phyloP scores from a whole-genome alignment of 2,797 vertebrate species.

The Alexandromys oeconomus region DNA sequence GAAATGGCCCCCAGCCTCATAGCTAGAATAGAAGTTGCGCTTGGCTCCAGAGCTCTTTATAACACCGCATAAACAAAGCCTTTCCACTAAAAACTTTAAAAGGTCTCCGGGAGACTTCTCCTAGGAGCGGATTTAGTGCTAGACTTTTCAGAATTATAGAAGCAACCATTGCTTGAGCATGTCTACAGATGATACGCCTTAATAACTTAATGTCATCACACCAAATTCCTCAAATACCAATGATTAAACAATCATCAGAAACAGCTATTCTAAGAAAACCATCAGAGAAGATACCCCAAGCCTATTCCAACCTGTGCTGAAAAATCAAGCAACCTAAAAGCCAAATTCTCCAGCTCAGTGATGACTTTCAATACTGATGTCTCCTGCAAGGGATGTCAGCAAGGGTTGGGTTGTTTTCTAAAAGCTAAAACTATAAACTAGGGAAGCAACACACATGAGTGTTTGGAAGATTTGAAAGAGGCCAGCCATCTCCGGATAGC shows the following conservation, averaged over 20 bases:
- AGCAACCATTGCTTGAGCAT: not conserved
- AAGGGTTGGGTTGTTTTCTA: not conserved
- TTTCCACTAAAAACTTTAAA: not conserved
- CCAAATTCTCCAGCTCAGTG: not conserved
- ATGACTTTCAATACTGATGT: not conserved
- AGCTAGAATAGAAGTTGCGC: not conserved
- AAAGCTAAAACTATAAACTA: constrained; percentile 42
- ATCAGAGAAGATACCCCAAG: not conserved
- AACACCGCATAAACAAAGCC: not conserved
- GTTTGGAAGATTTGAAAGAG: not conserved
- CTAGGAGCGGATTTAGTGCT: not conserved
- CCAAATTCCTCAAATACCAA: constrained; percentile 58
- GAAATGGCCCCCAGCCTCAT: not conserved
- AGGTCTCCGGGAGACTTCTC: not conserved
- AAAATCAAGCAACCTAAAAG: constrained; percentile 53
- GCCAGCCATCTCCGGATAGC: too few relatives aligned
- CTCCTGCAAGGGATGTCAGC: not conserved
- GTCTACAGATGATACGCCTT: not conserved
- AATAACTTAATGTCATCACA: not conserved
- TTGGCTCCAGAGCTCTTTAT: not conserved
- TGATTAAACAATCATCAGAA: constrained; percentile 1
- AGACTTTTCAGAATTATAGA: constrained; percentile 20
- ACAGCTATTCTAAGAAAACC: not conserved
- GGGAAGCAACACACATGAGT: not conserved
- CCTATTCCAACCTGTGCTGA: not conserved